These are phyloP conservation scores for Varanus komodoensis DNA, from an alignment of 2,113 vertebrate genomes.

Conservation along the genomic window DNA sequence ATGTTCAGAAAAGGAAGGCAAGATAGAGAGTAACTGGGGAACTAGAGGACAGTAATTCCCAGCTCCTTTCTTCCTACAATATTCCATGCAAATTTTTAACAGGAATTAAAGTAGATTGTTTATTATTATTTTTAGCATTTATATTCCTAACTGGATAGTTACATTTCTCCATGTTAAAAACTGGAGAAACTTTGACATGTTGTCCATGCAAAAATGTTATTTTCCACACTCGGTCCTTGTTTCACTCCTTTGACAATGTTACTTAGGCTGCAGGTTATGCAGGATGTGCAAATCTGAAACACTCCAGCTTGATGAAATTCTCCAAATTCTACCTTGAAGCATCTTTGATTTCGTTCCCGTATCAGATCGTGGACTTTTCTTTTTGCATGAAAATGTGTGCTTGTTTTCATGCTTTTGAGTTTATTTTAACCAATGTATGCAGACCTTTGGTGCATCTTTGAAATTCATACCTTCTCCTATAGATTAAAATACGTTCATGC, in stretches of 20 bases:
- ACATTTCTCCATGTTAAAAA: neutral
- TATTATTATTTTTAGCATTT: neutral
- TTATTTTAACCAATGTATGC: no score
- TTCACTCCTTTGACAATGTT: constrained; percentile 20
- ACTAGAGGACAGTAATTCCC: neutral
- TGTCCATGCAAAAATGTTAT: constrained; percentile 7
- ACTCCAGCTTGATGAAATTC: no score
- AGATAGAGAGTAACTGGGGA: neutral
- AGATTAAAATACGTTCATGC: no score
- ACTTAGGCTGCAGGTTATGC: neutral
- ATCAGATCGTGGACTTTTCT: no score
- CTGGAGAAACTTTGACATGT: neutral
- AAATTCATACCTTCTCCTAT: no score
- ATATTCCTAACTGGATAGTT: neutral
- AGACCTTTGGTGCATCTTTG: no score
- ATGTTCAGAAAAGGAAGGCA: neutral
- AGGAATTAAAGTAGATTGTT: neutral
- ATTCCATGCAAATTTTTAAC: neutral
- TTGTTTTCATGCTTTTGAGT: no score
- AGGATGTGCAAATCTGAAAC: no score
- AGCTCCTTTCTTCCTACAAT: neutral
- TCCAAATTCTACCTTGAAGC: no score
- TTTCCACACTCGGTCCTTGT: constrained; percentile 22
- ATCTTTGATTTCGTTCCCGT: no score
- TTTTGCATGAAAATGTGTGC: no score